Conservation (phyloP, 2,797 vertebrate species). For the Peromyscus attwateri region DNA sequence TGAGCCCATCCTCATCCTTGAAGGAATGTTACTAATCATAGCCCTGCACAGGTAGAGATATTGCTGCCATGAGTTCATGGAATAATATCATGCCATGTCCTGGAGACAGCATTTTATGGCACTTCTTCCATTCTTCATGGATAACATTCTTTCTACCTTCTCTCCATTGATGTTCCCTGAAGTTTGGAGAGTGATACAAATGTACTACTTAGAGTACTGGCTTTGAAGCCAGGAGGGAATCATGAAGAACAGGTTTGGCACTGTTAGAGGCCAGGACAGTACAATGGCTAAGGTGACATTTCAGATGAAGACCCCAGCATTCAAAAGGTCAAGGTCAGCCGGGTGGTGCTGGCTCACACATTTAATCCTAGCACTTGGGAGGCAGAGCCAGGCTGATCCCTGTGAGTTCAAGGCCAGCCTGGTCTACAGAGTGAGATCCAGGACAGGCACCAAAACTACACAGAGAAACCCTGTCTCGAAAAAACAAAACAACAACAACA, state of each 20-base stretch:
- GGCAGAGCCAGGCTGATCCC: no score
- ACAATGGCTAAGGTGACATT: neutral
- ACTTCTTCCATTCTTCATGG: neutral
- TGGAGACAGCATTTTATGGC: neutral
- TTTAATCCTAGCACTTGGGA: no score
- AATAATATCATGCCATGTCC: neutral
- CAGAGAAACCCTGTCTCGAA: no score
- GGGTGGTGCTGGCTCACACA: no score
- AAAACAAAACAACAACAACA: no score
- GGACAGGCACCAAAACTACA: no score
- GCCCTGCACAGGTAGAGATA: neutral
- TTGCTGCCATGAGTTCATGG: neutral
- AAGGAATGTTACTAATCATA: neutral
- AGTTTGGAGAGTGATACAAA: neutral
- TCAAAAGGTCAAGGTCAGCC: no score
- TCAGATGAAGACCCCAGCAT: neutral
- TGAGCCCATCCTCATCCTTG: neutral
- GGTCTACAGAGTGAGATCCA: no score
- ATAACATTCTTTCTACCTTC: neutral
- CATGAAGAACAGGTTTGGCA: neutral
- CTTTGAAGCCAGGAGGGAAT: neutral
- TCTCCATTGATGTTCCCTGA: neutral
- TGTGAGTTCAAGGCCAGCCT: no score
- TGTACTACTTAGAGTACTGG: neutral
- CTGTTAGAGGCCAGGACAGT: no score